Conservation (phyloP, 2,888 invertebrate species). For the Hedya salicella region DNA sequence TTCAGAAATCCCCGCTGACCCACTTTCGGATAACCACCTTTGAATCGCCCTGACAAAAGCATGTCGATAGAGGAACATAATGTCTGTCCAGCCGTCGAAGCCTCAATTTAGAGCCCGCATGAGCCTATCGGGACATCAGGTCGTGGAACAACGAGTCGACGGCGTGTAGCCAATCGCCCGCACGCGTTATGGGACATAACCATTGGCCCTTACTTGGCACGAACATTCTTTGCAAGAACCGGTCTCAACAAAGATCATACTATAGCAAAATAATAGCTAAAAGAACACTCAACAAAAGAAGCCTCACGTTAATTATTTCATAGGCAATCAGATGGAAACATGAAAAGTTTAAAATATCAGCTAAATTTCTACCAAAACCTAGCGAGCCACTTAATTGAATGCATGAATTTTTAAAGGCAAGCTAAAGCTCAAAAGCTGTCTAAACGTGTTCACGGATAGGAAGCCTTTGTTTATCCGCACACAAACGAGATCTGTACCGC, state of each 20-base stretch:
- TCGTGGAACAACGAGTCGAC: slow-evolving; percentile 54
- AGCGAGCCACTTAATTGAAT: slow-evolving; percentile 15
- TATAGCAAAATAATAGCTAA: not conserved
- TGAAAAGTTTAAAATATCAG: slow-evolving; percentile 1
- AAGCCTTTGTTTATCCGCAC: slow-evolving; percentile 29
- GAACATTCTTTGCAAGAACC: slow-evolving; percentile 54
- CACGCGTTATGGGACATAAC: slow-evolving; percentile 51
- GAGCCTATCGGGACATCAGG: slow-evolving; percentile 63
- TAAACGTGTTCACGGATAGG: slow-evolving; percentile 25
- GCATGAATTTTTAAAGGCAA: slow-evolving; percentile 24
- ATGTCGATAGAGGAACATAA: slow-evolving; percentile 77
- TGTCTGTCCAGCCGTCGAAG: slow-evolving; percentile 67
- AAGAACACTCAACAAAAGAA: not conserved
- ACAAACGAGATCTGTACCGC: slow-evolving; percentile 53
- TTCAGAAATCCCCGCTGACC: slow-evolving; percentile 75
- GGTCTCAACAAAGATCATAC: slow-evolving; percentile 50
- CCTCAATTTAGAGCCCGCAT: slow-evolving; percentile 78
- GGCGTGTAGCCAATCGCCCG: slow-evolving; percentile 32
- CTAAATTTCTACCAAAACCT: slow-evolving; percentile 8
- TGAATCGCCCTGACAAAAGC: slow-evolving; percentile 78
- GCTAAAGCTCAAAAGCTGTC: slow-evolving; percentile 13
- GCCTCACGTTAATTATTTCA: not conserved
- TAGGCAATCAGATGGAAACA: not conserved
- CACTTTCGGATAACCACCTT: slow-evolving; percentile 76
- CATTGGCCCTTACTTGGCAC: slow-evolving; percentile 58